Evolutionary conservation across 1,140 invertebrate species (phyloP).

Genomic region (Drosophila pruinosa): DNA sequence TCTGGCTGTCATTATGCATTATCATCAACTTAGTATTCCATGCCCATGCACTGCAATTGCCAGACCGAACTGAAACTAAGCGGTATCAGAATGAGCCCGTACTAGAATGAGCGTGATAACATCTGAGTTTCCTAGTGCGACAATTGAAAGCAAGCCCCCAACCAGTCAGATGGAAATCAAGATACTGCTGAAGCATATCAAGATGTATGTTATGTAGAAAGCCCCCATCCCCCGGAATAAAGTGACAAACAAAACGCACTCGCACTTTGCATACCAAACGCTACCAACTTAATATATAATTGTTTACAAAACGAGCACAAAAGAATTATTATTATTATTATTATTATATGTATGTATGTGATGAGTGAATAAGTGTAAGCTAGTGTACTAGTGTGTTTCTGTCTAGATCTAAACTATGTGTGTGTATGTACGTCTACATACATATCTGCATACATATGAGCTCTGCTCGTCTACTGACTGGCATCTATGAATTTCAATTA

Average conservation of each 20-base stretch:
- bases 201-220: not conserved
- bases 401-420: not conserved
- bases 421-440: conserved; percentile 13
- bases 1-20: not conserved
- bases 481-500: conserved; percentile 79
- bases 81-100: conserved; percentile 1
- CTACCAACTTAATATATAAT: conserved; percentile 69
- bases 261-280: conserved; percentile 68
- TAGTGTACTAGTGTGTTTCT: not conserved
- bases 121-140: not conserved
- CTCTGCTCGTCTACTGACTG: conserved; percentile 27
- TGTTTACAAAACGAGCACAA: conserved; percentile 69
- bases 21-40: not conserved
- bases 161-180: conserved; percentile 14
- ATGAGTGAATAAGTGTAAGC: conserved; percentile 28
- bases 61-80: not conserved
- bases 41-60: not conserved
- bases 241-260: conserved; percentile 40
- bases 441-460: conserved; percentile 14
- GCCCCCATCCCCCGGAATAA: not conserved
- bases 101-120: not conserved
- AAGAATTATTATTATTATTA: conserved; percentile 59
- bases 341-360: conserved; percentile 18
- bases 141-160: not conserved
- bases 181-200: conserved; percentile 3